phyloP scores from a whole-genome alignment of 2,113 vertebrate species.

The Ginglymostoma cirratum region DNA sequence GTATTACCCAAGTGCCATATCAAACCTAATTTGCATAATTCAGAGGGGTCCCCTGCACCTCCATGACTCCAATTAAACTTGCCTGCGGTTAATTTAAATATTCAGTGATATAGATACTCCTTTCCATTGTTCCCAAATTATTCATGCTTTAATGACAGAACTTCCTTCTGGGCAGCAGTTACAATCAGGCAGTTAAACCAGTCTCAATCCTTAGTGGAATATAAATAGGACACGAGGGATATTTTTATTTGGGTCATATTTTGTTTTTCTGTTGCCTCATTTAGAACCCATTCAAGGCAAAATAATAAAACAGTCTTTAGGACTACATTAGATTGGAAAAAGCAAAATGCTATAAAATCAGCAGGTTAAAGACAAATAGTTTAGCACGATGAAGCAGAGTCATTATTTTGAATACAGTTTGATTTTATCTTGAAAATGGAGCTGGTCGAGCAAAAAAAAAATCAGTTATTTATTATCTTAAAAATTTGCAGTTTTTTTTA shows the following conservation, averaged over 20 bases:
- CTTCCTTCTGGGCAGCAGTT: not conserved
- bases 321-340: not conserved
- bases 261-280: not conserved
- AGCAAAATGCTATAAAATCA: not conserved
- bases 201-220: not conserved
- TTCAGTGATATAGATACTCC: not conserved
- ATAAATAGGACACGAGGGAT: not conserved
- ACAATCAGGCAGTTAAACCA: not conserved
- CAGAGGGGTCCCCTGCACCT: not conserved
- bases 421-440: not conserved
- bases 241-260: not conserved
- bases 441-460: not conserved
- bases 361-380: not conserved
- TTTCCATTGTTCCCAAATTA: not conserved
- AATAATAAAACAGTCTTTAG: not conserved
- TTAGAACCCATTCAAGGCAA: not conserved
- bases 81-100: not conserved
- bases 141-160: not conserved
- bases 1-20: not conserved
- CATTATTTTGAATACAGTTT: not conserved
- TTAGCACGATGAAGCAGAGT: not conserved
- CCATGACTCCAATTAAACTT: not conserved
- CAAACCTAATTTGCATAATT: not conserved
- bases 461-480: not conserved
- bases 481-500: not conserved